Percentiles rank a stretch among this genome's conserved stretches.
Conservation (phyloP, 2,888 invertebrate species). For the Geophilus truncorum region DNA sequence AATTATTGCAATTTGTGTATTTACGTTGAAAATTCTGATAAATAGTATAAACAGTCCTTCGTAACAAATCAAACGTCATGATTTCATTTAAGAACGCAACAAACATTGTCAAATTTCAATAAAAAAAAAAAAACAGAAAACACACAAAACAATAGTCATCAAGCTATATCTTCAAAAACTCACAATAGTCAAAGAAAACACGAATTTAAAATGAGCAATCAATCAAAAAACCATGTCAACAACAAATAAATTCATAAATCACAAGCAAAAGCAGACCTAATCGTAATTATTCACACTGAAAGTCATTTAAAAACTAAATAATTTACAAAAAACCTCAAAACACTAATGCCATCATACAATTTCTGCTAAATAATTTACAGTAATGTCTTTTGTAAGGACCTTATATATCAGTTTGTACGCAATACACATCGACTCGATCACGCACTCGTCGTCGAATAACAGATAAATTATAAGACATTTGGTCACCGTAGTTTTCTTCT, state of each 20-base stretch:
- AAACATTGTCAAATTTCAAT: background rate
- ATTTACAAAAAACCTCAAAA: slow-evolving; percentile 13
- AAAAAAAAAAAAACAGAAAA: background rate
- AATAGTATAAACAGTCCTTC: background rate
- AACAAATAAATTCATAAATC: background rate
- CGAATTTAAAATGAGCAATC: slow-evolving; percentile 1
- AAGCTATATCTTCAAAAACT: background rate
- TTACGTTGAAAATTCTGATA: background rate
- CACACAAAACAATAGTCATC: background rate
- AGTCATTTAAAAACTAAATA: background rate
- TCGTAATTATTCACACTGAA: background rate
- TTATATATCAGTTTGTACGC: background rate
- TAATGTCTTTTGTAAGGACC: background rate
- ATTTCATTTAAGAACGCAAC: background rate
- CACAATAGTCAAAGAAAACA: background rate
- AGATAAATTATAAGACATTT: background rate
- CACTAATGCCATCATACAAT: background rate
- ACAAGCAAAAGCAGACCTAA: background rate
- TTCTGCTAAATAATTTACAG: background rate
- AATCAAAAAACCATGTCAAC: background rate
- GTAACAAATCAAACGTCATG: background rate
- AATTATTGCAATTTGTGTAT: background rate
- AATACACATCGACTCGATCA: background rate
- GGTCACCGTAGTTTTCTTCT: slow-evolving; percentile 32
- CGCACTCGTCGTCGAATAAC: background rate